These are phyloP conservation scores for Drosophila anomalata DNA, from an alignment of 2,888 invertebrate genomes.

Conservation along the genomic window DNA sequence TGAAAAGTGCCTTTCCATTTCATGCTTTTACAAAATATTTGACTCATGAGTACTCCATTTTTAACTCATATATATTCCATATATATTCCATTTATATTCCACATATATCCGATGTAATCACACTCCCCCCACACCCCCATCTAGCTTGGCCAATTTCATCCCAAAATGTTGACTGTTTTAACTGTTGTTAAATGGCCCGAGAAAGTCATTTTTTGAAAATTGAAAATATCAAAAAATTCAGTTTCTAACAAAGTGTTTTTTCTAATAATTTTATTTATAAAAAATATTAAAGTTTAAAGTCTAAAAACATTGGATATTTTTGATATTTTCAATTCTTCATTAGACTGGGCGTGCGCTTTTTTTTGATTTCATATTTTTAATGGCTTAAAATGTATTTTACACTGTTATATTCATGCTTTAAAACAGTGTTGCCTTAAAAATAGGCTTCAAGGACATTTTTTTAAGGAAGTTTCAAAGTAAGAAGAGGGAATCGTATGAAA, in stretches of 20 bases:
- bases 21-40: conserved; percentile 1
- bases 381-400: conserved; percentile 2
- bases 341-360: neutral
- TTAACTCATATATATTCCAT: neutral
- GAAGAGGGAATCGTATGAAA: neutral
- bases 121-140: conserved; percentile 1
- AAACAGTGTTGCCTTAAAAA: conserved; percentile 1
- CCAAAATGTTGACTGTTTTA: conserved; percentile 7
- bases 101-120: neutral
- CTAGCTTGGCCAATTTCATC: conserved; percentile 1
- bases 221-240: neutral
- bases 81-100: neutral
- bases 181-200: conserved; percentile 1
- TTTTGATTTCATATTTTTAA: neutral
- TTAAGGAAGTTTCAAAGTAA: neutral
- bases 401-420: neutral
- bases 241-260: neutral
- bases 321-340: neutral
- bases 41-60: neutral
- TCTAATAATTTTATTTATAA: too few species aligned
- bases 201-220: neutral
- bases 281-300: too few species aligned
- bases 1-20: neutral
- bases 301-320: neutral
- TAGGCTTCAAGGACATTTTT: neutral